phyloP scores from a whole-genome alignment of 2,113 vertebrate genomes.

The Phrynocephalus versicolor region DNA sequence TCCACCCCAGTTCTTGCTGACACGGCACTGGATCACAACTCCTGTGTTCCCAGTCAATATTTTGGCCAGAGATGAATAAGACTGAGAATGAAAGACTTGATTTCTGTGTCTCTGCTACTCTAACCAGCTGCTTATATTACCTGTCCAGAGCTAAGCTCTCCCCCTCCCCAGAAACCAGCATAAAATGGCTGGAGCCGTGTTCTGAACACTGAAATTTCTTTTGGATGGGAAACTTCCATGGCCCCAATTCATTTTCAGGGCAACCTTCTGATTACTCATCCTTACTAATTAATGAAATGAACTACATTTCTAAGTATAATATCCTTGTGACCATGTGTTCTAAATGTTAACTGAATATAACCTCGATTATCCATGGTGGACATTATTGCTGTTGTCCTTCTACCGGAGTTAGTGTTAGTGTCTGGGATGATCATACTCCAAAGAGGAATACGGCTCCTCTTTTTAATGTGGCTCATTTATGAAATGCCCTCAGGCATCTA shows the following conservation, averaged over 20 bases:
- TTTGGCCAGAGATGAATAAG: too few species aligned
- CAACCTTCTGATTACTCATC: neutral
- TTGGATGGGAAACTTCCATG: neutral
- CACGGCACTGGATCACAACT: too few species aligned
- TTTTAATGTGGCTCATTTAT: conserved; percentile 39
- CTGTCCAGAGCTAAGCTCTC: too few species aligned
- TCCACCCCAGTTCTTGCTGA: too few species aligned
- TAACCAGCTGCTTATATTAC: too few species aligned
- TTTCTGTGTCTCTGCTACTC: too few species aligned
- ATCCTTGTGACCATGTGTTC: neutral
- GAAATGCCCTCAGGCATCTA: conserved; percentile 34
- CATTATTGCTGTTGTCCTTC: neutral
- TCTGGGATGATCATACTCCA: neutral
- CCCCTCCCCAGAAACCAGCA: too few species aligned
- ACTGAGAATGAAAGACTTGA: too few species aligned
- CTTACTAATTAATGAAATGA: accelerated
- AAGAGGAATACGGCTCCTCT: conserved; percentile 32
- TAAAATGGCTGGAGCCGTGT: too few species aligned
- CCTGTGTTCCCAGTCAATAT: too few species aligned
- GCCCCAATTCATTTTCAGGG: neutral
- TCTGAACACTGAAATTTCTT: too few species aligned
- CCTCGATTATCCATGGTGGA: neutral
- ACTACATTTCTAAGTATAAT: neutral
- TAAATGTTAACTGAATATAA: neutral
- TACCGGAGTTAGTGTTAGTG: neutral